phyloP scores from a whole-genome alignment of 2,113 vertebrate species.

The Rhabdomys dilectus region DNA sequence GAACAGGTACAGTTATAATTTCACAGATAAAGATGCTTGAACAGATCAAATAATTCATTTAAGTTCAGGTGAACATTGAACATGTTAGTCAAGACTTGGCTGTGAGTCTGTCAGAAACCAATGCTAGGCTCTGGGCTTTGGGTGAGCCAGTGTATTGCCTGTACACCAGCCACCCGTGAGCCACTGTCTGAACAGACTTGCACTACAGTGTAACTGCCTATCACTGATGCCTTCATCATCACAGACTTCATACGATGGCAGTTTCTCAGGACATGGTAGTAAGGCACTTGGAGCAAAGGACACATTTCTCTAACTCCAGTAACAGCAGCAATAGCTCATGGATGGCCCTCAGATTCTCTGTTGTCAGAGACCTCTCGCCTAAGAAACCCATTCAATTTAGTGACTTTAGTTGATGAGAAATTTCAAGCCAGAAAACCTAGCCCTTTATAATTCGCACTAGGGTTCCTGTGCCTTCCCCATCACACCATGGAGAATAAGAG shows the following conservation, averaged over 20 bases:
- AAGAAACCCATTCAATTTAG: constrained; percentile 25
- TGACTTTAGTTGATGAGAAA: constrained; percentile 22
- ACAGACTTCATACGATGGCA: not conserved
- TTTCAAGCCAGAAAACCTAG: constrained; percentile 9
- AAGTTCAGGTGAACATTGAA: not conserved
- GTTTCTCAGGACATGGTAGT: not conserved
- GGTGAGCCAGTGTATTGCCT: not conserved
- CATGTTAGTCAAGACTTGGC: not conserved
- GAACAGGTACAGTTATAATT: not conserved
- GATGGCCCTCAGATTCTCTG: constrained; percentile 1
- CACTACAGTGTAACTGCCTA: not conserved
- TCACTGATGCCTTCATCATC: not conserved
- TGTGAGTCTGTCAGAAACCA: not conserved
- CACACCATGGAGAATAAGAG: not conserved
- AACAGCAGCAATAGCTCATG: not conserved
- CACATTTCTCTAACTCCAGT: not conserved
- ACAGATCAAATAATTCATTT: not conserved
- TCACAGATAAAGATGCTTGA: not conserved
- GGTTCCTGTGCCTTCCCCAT: not conserved
- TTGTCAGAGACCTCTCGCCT: not conserved
- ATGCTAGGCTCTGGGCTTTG: not conserved
- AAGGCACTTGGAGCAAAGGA: not conserved
- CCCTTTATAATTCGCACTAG: not conserved
- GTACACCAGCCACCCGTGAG: not conserved
- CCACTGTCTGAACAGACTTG: not conserved